Conservation (phyloP, 2,797 vertebrate genomes). For the Cossypha heuglini region DNA sequence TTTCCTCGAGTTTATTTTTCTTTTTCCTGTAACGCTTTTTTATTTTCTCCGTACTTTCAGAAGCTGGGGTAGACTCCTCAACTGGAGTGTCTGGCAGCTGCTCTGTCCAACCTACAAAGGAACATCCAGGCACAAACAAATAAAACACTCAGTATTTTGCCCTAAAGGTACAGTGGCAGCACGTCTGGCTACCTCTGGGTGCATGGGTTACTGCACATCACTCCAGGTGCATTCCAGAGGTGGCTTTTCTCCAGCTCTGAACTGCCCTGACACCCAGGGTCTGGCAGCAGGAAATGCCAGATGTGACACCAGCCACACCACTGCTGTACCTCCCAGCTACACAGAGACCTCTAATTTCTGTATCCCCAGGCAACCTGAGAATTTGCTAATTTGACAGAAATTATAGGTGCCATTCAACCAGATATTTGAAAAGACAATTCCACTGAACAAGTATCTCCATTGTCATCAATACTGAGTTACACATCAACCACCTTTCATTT, state of each 20-base stretch:
- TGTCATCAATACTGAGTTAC: neutral
- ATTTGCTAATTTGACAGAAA: neutral
- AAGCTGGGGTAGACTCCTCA: conserved; percentile 83
- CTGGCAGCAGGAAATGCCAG: neutral
- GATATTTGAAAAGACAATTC: neutral
- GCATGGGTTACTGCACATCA: neutral
- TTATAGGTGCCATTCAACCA: neutral
- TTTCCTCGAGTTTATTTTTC: conserved; percentile 98
- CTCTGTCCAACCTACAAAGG: conserved; percentile 86
- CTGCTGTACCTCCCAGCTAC: neutral
- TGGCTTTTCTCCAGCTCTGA: neutral
- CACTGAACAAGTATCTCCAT: neutral
- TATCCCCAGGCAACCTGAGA: neutral
- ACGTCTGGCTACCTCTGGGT: neutral
- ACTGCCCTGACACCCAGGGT: neutral
- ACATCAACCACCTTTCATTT: neutral
- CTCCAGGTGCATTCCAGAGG: neutral
- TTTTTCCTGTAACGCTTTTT: conserved; percentile 97
- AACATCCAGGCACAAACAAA: neutral
- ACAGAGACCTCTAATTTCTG: neutral
- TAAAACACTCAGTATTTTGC: neutral
- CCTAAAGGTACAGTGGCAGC: neutral
- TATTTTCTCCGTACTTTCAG: conserved; percentile 91
- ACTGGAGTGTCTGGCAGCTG: conserved; percentile 82
- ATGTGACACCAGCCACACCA: neutral